Percentiles rank a stretch among this genome's conserved stretches.
These are phyloP conservation scores for Drosophila picticornis DNA, from an alignment of 2,888 invertebrate species.

Conservation along the genomic window DNA sequence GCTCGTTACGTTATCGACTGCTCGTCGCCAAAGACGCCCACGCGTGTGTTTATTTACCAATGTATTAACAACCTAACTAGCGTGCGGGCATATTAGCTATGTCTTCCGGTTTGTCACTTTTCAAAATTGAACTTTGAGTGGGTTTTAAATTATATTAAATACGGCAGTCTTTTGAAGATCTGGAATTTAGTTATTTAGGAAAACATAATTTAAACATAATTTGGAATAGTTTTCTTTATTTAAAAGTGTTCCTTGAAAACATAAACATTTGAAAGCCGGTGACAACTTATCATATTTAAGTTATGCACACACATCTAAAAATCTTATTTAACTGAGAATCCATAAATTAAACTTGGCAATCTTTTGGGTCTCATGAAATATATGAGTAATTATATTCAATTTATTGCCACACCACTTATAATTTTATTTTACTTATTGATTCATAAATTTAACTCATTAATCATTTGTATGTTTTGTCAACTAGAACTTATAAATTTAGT, in stretches of 20 bases:
- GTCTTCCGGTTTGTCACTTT: background rate
- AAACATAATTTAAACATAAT: background rate
- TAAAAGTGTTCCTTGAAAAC: no score
- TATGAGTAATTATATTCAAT: background rate
- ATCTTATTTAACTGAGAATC: background rate
- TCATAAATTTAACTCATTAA: no score
- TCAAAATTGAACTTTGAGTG: no score
- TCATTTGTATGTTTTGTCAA: slow-evolving; percentile 9
- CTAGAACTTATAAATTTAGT: slow-evolving; percentile 7
- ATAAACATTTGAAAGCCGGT: no score
- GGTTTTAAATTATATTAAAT: background rate
- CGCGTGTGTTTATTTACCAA: slow-evolving; percentile 69
- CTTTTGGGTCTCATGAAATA: background rate
- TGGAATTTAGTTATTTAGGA: background rate
- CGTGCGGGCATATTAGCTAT: background rate
- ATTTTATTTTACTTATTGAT: background rate
- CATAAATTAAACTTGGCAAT: background rate
- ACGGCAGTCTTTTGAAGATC: background rate
- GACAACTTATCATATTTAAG: background rate
- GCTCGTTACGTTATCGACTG: slow-evolving; percentile 67
- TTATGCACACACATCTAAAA: background rate
- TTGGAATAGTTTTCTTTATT: no score
- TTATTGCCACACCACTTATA: background rate
- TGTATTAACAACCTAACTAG: slow-evolving; percentile 33
- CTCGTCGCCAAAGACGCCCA: slow-evolving; percentile 63